A percentile compares a stretch with the other conserved stretches of the same genome.
Evolutionary conservation across 1,140 invertebrate genomes (phyloP).

Genomic region (Apis dorsata): DNA sequence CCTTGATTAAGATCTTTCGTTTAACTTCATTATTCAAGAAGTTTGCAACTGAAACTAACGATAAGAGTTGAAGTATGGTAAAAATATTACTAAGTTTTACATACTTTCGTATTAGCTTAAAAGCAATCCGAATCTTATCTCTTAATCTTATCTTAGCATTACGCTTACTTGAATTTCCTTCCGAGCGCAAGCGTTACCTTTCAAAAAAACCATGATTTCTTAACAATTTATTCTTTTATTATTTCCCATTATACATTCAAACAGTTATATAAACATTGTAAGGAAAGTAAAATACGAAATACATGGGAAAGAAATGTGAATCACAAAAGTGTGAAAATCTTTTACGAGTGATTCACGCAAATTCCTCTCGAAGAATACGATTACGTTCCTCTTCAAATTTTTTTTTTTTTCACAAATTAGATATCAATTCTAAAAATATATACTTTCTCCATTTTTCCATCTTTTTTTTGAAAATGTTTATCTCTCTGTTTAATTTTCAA

Average conservation of each 20-base stretch:
- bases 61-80: not conserved
- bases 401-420: too few relatives aligned
- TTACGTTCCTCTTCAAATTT: too few relatives aligned
- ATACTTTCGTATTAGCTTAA: not conserved
- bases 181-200: not conserved
- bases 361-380: too few relatives aligned
- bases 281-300: not conserved
- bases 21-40: not conserved
- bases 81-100: not conserved
- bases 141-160: not conserved
- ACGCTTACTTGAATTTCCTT: not conserved
- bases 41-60: not conserved
- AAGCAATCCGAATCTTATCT: not conserved
- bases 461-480: too few relatives aligned
- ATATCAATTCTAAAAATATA: too few relatives aligned
- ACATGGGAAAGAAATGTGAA: not conserved
- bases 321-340: too few relatives aligned
- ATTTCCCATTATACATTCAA: not conserved
- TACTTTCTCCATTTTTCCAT: too few relatives aligned
- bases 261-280: not conserved
- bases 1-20: not conserved
- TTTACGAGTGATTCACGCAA: too few relatives aligned
- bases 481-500: too few relatives aligned
- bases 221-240: not conserved
- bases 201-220: not conserved